Conservation (phyloP, 64 coral and sea anemone genomes). For the Montipora foliosa region DNA sequence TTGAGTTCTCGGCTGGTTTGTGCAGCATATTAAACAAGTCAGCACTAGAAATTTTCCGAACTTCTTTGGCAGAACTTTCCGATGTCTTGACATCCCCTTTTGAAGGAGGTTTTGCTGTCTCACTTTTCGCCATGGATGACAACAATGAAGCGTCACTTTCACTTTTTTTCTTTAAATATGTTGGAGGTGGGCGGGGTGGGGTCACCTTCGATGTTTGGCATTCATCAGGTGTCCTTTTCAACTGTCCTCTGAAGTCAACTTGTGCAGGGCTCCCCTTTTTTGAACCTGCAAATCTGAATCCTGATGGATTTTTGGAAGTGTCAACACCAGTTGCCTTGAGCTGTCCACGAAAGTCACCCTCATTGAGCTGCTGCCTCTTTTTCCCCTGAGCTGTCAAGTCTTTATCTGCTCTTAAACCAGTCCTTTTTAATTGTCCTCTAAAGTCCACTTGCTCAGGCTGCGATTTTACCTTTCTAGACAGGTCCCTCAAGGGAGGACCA, state of each 20-base stretch:
- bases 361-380: not conserved
- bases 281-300: not conserved
- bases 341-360: conserved; percentile 17
- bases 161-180: conserved; percentile 11
- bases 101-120: not conserved
- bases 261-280: conserved; percentile 19
- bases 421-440: conserved; percentile 40
- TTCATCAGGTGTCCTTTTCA: conserved; percentile 22
- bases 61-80: not conserved
- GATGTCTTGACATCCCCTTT: not conserved
- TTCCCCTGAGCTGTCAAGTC: conserved; percentile 31
- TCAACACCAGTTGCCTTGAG: conserved; percentile 19
- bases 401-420: conserved; percentile 42
- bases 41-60: conserved; percentile 39
- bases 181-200: conserved; percentile 26
- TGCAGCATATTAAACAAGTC: conserved; percentile 38
- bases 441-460: conserved; percentile 50
- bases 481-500: not conserved
- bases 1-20: conserved; percentile 24
- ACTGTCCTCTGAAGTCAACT: conserved; percentile 56
- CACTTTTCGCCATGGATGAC: not conserved
- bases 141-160: not conserved
- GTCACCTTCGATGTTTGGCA: not conserved
- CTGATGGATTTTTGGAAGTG: conserved; percentile 25
- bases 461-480: conserved; percentile 38